Base-by-base conservation (phyloP, 1,140 invertebrate species). In the Nylanderia fulva region DNA sequence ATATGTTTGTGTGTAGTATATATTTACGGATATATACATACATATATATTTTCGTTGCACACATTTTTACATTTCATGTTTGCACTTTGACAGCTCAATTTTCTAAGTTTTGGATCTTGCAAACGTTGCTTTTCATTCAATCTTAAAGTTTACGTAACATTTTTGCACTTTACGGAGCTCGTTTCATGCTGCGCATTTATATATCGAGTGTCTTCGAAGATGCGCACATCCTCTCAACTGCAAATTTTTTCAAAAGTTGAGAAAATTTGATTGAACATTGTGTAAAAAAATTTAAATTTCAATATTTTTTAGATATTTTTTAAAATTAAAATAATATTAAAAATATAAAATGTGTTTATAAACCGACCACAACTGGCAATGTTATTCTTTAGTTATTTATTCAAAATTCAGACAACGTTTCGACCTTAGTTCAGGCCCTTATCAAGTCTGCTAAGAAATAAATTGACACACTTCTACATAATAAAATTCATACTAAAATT, bases 131-230 rank as follows among this genome's bases (percentile, higher is more conserved):
- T 71, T 82, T 71, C 54, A 39, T 72, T 13, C 36, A 45, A 52
- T 29, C 27, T 56, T 58, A 29, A 82, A 82, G 36, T 72, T 82
- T 72, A 29, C 36, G 36, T 72, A 72, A 82, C 13, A 72, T 58
- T 71, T 71, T 71, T 58, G 36, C 36, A 82, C 27, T 71, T 42
- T 9, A 33, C 48, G 29, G 15, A n/a, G 24, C 18, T 33, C 15
- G 15, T 48, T 48, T 48, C 52, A 39, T 8, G n/a, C 39, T 39
- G 66, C 52, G 27, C 52, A 42, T 8, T 45, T 24, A 60, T 24
- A 72, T 60, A 27, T n/a, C 77, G 24, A 58, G 54, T 58, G 36
- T 82, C 29, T 42, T 45, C 2, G 36, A 71, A 71, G 27, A 80
- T 24, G 24, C 33, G 45, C 48, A 33, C 9, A 69, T 42, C 27